Evolutionary conservation across 2,797 vertebrate species (phyloP).

Genomic region (Poecilia wingei): DNA sequence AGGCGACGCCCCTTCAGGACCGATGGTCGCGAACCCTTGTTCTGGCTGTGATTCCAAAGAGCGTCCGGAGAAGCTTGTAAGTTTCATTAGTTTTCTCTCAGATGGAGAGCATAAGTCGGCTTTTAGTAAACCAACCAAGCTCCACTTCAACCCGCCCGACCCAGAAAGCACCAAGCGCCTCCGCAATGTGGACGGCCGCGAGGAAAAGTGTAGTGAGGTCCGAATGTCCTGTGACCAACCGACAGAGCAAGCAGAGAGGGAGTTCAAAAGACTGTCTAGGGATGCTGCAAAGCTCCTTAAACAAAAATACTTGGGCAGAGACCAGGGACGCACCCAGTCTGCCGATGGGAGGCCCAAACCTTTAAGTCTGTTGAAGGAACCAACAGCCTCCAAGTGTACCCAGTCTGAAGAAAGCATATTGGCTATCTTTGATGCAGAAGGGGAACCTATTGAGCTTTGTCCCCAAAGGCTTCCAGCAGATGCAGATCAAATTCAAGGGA

Average conservation of each 20-base stretch:
- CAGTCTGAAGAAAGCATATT: slow-evolving; percentile 88
- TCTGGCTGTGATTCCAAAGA: slow-evolving; percentile 82
- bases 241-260: slow-evolving; percentile 72
- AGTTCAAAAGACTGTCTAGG: slow-evolving; percentile 67
- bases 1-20: slow-evolving; percentile 59
- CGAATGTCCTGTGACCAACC: slow-evolving; percentile 71
- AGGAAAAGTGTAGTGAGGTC: slow-evolving; percentile 80
- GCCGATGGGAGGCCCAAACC: slow-evolving; percentile 80
- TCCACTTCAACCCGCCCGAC: slow-evolving; percentile 64
- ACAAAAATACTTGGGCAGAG: slow-evolving; percentile 69
- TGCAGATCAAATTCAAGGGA: slow-evolving; percentile 75
- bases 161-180: slow-evolving; percentile 69
- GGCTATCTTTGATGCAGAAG: slow-evolving; percentile 86
- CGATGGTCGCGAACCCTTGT: slow-evolving; percentile 32
- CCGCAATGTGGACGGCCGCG: slow-evolving; percentile 84
- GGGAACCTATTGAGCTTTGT: slow-evolving; percentile 86
- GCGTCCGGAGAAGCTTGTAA: slow-evolving; percentile 85
- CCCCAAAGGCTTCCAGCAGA: slow-evolving; percentile 78
- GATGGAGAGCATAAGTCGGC: slow-evolving; percentile 74
- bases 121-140: slow-evolving; percentile 63
- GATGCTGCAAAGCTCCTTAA: slow-evolving; percentile 68
- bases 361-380: slow-evolving; percentile 83
- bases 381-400: slow-evolving; percentile 79
- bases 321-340: slow-evolving; percentile 72
- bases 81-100: slow-evolving; percentile 82